Evolutionary conservation across 2,113 vertebrate genomes (phyloP), one percentile per base, ranked within the genome.

Genomic region (Micromys minutus): DNA sequence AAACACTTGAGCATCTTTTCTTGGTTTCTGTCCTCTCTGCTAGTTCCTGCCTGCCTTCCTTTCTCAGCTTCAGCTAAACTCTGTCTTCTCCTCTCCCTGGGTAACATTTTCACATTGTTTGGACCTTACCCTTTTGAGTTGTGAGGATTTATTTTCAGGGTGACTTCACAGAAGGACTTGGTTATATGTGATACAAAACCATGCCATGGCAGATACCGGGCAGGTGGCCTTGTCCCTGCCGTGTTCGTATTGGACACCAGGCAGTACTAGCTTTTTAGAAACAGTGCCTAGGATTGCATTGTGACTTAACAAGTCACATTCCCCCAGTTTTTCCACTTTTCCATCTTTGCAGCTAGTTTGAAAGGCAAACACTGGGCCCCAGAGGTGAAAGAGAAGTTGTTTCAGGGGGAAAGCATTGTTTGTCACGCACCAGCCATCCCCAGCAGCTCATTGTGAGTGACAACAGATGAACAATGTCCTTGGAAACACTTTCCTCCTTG

Each of bases 141-240:
- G 29, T 63, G 93, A 95, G 77, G 91, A 95, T 88, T 94, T 91
- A 76, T 95, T 97, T 97, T 94, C 93, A 90, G 94, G 89, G 65
- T 75, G 89, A 93, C 80, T 96, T 96, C 87, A 95, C 63, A 80
- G 39, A 76, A 36, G n/a, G 79, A 34, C 87, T 57, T 69, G 80
- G 90, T 72, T 61, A 91, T 76, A 42, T 63, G 74, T 91, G 57
- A 79, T 34, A 26, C 61, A 80, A 36, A 97, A 94, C 42, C 65
- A 79, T 94, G 76, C 90, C 91, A 5, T 36, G 65, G 84, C 90
- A 75, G 63, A 67, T 88, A 71, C 91, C 45, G 80, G 90, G 75
- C 87, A 88, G 65, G 85, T 90, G 87, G 80, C 83, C 3, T 2
- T 91, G 84, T 93, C 80, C 89, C 67, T 67, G 21, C 5, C 11